phyloP scores from a whole-genome alignment of 1,140 invertebrate species.

The Aphis craccivora region DNA sequence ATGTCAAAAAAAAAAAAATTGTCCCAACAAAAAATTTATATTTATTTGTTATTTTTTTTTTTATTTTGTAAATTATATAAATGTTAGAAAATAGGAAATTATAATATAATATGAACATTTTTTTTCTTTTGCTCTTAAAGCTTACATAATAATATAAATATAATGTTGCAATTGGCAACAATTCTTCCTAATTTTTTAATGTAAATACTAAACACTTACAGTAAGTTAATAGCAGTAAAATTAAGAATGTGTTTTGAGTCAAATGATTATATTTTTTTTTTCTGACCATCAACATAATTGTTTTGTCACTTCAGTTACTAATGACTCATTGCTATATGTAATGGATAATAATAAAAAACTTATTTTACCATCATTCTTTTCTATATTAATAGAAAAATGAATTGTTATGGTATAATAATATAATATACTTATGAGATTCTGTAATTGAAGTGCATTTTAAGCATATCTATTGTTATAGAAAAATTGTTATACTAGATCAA shows the following conservation, averaged over 20 bases:
- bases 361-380: slow-evolving; percentile 39
- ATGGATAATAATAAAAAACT: background rate
- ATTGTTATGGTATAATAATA: background rate
- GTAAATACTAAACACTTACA: slow-evolving; percentile 55
- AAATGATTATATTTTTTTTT: slow-evolving; percentile 46
- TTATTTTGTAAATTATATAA: slow-evolving; percentile 57
- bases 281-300: background rate
- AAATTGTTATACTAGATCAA: slow-evolving; percentile 8
- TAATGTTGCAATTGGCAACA: slow-evolving; percentile 35
- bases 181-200: slow-evolving; percentile 57
- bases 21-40: slow-evolving; percentile 47
- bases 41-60: slow-evolving; percentile 55
- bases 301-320: slow-evolving; percentile 28
- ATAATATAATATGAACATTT: slow-evolving; percentile 20
- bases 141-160: slow-evolving; percentile 22
- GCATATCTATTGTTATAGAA: slow-evolving; percentile 27
- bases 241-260: slow-evolving; percentile 53
- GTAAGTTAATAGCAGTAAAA: slow-evolving; percentile 57
- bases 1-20: background rate
- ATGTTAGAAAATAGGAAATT: slow-evolving; percentile 55
- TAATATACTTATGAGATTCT: background rate
- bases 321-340: slow-evolving; percentile 18
- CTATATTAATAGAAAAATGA: slow-evolving; percentile 21
- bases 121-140: slow-evolving; percentile 45
- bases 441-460: slow-evolving; percentile 40